These are phyloP conservation scores for Drosophila neocordata DNA, from an alignment of 1,140 invertebrate genomes.

Conservation along the genomic window DNA sequence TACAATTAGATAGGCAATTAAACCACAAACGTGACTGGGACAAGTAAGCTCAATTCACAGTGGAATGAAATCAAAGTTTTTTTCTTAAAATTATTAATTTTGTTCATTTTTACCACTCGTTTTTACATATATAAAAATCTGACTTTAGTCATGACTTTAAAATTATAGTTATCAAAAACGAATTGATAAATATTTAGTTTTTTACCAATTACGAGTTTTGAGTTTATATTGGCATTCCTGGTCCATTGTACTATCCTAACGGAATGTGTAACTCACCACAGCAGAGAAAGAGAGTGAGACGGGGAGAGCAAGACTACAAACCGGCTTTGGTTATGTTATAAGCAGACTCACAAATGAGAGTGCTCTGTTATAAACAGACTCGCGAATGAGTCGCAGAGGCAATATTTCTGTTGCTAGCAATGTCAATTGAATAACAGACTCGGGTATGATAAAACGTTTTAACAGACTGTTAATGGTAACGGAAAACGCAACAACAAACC, in stretches of 20 bases:
- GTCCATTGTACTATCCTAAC: constrained; percentile 8
- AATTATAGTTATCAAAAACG: background rate
- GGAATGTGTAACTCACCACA: constrained; percentile 25
- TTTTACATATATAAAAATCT: background rate
- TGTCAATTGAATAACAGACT: constrained; percentile 1
- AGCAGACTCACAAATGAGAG: background rate
- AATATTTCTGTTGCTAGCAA: background rate
- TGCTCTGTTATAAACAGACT: background rate
- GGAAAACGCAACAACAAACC: constrained; percentile 31
- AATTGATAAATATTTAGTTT: background rate
- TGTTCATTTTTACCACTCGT: background rate
- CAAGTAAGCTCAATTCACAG: background rate
- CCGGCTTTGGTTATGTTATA: constrained; percentile 63
- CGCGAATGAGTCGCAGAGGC: background rate
- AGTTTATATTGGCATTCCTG: background rate
- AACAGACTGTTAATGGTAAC: constrained; percentile 12
- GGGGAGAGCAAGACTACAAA: constrained; percentile 45
- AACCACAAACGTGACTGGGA: constrained; percentile 4
- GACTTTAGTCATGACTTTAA: background rate
- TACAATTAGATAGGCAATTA: constrained; percentile 3
- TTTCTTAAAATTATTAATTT: background rate
- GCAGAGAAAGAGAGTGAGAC: constrained; percentile 8
- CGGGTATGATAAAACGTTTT: background rate
- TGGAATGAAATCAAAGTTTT: background rate
- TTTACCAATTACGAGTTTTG: background rate